A percentile compares a stretch with the other conserved stretches of the same genome.
Conservation (phyloP, 1,140 invertebrate species). For the Lycorma delicatula region DNA sequence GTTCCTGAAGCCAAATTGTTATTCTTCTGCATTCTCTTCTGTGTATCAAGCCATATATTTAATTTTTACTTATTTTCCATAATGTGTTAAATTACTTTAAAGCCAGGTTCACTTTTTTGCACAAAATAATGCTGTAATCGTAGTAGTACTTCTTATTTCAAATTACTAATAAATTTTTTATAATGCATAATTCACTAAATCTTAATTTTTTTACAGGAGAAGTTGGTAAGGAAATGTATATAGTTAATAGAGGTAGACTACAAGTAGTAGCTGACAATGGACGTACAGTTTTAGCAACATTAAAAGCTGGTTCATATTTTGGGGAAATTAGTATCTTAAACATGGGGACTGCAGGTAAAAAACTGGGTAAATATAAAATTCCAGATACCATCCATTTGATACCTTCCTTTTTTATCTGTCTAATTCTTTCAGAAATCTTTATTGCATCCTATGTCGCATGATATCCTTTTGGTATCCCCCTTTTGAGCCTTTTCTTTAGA, state of each 20-base stretch:
- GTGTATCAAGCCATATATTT: too few species aligned
- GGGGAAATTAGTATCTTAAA: conserved; percentile 99
- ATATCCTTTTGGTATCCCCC: conserved; percentile 15
- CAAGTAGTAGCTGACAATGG: conserved; percentile 97
- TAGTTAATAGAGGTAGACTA: conserved; percentile 90
- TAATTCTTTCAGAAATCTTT: not conserved
- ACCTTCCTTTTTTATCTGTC: conserved; percentile 19
- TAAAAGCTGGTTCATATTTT: conserved; percentile 97
- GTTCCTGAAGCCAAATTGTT: too few species aligned
- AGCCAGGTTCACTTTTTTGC: too few species aligned
- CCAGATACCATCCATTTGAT: conserved; percentile 20
- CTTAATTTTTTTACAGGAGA: conserved; percentile 62
- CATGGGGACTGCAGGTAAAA: conserved; percentile 98
- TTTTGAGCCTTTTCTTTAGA: not conserved
- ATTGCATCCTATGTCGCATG: not conserved
- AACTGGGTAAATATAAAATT: conserved; percentile 78
- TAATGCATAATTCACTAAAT: too few species aligned
- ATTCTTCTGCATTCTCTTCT: too few species aligned
- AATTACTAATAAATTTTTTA: too few species aligned
- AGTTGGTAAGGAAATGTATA: conserved; percentile 99
- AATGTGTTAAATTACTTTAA: too few species aligned
- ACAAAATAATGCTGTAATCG: too few species aligned
- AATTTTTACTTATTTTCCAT: too few species aligned
- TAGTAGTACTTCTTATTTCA: too few species aligned
- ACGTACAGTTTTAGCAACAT: conserved; percentile 89